A percentile compares a stretch with the other conserved stretches of the same genome.
Conservation (phyloP, 2,113 vertebrate genomes). For the Pelecanus crispus region DNA sequence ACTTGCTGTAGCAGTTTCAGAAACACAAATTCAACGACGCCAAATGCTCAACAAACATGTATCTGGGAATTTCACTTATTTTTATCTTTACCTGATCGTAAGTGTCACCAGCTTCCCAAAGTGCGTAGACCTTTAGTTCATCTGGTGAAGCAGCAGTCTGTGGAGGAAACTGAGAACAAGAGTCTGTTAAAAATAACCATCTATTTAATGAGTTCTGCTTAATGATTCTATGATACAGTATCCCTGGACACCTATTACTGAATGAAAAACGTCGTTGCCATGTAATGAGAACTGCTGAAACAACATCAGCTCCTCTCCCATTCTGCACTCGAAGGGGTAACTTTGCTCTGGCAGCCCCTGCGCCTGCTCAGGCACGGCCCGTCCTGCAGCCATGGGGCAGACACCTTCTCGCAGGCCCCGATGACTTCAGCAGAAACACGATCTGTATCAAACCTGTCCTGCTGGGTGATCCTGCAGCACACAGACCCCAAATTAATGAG, state of each 20-base stretch:
- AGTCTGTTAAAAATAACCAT: slow-evolving; percentile 54
- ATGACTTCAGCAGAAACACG: neutral
- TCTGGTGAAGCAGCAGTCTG: slow-evolving; percentile 88
- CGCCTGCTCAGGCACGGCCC: neutral
- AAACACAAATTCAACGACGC: neutral
- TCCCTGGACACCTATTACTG: slow-evolving; percentile 5
- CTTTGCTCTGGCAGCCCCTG: neutral
- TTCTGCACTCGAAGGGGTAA: neutral
- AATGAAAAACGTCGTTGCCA: neutral
- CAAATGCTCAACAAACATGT: neutral
- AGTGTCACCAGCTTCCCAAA: slow-evolving; percentile 92
- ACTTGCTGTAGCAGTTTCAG: neutral
- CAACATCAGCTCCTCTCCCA: neutral
- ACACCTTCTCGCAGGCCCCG: neutral
- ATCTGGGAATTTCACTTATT: neutral
- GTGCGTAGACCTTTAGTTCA: slow-evolving; percentile 94
- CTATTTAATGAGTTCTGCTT: slow-evolving; percentile 47
- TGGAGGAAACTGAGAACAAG: slow-evolving; percentile 86
- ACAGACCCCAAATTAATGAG: neutral
- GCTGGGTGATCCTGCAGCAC: neutral
- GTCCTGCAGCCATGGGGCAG: neutral
- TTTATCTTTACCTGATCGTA: slow-evolving; percentile 84
- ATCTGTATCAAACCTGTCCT: neutral
- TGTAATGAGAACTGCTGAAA: neutral
- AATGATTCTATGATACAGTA: neutral